These are phyloP conservation scores for Leptarthrus brevirostris DNA, from an alignment of 2,888 invertebrate species.

Conservation along the genomic window DNA sequence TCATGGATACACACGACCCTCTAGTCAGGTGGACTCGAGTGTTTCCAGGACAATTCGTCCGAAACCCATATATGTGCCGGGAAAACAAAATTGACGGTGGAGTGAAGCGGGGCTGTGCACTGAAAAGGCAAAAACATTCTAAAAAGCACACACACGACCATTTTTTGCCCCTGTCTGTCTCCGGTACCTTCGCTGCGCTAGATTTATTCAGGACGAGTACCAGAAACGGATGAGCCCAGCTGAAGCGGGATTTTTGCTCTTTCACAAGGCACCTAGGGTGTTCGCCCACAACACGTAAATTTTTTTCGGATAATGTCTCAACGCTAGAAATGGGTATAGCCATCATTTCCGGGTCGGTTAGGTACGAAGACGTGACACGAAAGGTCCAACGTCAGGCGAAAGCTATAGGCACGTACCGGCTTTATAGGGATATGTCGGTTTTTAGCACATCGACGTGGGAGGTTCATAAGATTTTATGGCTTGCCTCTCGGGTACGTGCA, in stretches of 20 bases:
- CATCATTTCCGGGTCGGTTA: constrained; percentile 51
- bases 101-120: neutral
- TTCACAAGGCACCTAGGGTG: constrained; percentile 16
- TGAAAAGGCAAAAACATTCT: constrained; percentile 22
- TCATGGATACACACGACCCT: neutral
- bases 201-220: constrained; percentile 52
- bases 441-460: constrained; percentile 42
- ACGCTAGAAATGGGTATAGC: neutral
- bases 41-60: neutral
- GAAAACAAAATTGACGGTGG: neutral
- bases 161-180: constrained; percentile 14
- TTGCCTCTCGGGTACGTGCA: constrained; percentile 28
- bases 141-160: constrained; percentile 31
- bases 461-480: constrained; percentile 48
- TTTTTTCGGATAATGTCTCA: constrained; percentile 30
- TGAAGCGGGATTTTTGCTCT: constrained; percentile 50
- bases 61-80: neutral
- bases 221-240: constrained; percentile 40
- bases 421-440: constrained; percentile 29
- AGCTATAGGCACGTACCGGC: constrained; percentile 39
- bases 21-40: constrained; percentile 18
- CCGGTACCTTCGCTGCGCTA: constrained; percentile 16
- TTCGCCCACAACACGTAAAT: constrained; percentile 9
- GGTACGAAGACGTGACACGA: constrained; percentile 49
- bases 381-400: constrained; percentile 34